Evolutionary conservation across 2,888 invertebrate species (phyloP).

Genomic region (Machimus atricapillus): DNA sequence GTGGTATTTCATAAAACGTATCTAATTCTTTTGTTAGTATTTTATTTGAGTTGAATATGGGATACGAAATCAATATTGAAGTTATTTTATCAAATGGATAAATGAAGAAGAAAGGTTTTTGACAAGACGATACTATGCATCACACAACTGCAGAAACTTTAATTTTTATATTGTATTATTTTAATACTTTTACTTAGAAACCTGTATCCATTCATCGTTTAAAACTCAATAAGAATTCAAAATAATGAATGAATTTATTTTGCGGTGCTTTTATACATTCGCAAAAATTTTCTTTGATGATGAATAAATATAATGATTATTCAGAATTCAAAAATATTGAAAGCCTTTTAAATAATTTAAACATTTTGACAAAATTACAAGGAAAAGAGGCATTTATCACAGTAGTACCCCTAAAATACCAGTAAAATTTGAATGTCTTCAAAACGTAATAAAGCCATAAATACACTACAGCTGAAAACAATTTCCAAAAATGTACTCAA

Average conservation of each 20-base stretch:
- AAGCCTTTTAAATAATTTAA: not conserved
- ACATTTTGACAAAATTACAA: not conserved
- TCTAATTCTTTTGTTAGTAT: no score
- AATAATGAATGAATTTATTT: no score
- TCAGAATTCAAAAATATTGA: not conserved
- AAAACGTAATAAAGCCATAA: constrained; percentile 8
- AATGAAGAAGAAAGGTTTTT: not conserved
- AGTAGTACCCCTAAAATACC: not conserved
- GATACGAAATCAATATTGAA: not conserved
- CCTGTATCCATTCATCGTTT: no score
- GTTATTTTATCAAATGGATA: not conserved
- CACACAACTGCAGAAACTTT: not conserved
- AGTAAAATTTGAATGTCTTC: constrained; percentile 33
- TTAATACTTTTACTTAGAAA: no score
- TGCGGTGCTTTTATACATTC: no score
- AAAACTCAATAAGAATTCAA: no score
- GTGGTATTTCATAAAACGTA: no score
- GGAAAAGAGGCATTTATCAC: not conserved
- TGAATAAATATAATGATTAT: not conserved
- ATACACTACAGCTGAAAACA: not conserved
- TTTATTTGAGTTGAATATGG: no score
- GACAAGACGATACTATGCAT: no score
- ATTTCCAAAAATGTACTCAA: not conserved
- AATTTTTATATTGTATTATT: no score
- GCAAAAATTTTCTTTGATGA: no score